A percentile compares a stretch with the other conserved stretches of the same genome.
These are phyloP conservation scores for Gobius niger DNA, from an alignment of 2,113 vertebrate species.

Conservation along the genomic window DNA sequence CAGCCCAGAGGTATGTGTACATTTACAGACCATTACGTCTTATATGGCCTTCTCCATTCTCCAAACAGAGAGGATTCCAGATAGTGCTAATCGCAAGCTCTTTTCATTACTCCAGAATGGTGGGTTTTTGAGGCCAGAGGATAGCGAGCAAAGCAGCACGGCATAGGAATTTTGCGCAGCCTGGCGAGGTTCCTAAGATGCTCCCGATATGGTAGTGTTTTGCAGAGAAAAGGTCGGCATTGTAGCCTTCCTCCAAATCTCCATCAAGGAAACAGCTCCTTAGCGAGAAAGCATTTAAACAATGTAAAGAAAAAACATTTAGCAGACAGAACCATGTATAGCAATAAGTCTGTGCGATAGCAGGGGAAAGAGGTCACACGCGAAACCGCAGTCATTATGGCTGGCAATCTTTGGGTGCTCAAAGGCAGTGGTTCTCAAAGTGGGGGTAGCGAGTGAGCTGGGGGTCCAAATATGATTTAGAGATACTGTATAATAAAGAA, in stretches of 20 bases:
- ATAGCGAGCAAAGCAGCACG: not conserved
- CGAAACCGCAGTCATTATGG: no score
- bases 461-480: no score
- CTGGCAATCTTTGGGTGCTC: no score
- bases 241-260: conserved; percentile 19
- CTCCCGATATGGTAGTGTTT: conserved; percentile 64
- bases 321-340: not conserved
- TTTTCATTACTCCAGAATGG: conserved; percentile 57
- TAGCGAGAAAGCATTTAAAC: conserved; percentile 4
- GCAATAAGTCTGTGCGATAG: not conserved
- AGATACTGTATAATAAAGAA: no score
- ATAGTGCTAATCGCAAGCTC: conserved; percentile 52
- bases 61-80: conserved; percentile 30
- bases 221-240: conserved; percentile 23
- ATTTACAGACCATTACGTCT: conserved; percentile 65
- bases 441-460: no score
- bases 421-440: no score
- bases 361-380: not conserved
- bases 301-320: conserved; percentile 28
- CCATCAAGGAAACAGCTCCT: not conserved
- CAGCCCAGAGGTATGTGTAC: conserved; percentile 67
- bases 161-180: conserved; percentile 25
- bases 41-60: conserved; percentile 38
- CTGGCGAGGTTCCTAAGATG: conserved; percentile 60
- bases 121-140: conserved; percentile 30